Evolutionary conservation across 2,113 vertebrate species (phyloP).

Genomic region (Cottus gobio): DNA sequence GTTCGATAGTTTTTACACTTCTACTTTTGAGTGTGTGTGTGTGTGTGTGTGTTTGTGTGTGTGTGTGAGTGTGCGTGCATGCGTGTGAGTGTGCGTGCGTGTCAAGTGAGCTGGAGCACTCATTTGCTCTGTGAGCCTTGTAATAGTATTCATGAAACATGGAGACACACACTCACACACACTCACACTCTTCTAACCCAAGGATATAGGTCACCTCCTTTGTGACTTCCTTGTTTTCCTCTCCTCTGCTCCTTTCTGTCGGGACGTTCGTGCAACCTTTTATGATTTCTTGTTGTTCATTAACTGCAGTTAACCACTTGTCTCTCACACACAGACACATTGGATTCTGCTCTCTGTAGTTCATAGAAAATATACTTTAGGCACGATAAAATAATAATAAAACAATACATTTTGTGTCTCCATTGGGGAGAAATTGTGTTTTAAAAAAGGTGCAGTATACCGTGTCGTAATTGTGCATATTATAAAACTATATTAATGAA

Average conservation of each 20-base stretch:
- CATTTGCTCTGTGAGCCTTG: conserved; percentile 75
- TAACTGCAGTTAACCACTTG: background rate
- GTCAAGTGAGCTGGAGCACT: conserved; percentile 59
- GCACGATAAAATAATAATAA: background rate
- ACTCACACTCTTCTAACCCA: conserved; percentile 56
- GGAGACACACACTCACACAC: conserved; percentile 29
- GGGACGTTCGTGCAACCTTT: background rate
- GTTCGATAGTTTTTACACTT: background rate
- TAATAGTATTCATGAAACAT: conserved; percentile 80
- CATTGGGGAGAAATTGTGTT: background rate
- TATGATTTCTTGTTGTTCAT: background rate
- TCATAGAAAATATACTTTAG: background rate
- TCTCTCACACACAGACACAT: background rate
- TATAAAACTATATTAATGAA: background rate
- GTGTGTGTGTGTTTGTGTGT: conserved; percentile 8
- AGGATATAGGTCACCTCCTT: conserved; percentile 78
- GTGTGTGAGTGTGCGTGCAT: conserved; percentile 21
- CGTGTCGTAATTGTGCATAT: background rate
- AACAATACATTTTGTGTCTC: background rate
- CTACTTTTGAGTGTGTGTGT: conserved; percentile 4
- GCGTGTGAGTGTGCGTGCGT: background rate
- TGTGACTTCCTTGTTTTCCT: conserved; percentile 23
- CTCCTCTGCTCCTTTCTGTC: conserved; percentile 22
- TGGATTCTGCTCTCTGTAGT: too few relatives aligned
- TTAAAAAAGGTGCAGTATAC: background rate